These are phyloP conservation scores for Nothobranchius kuhntae DNA, from an alignment of 2,113 vertebrate genomes.

Conservation along the genomic window DNA sequence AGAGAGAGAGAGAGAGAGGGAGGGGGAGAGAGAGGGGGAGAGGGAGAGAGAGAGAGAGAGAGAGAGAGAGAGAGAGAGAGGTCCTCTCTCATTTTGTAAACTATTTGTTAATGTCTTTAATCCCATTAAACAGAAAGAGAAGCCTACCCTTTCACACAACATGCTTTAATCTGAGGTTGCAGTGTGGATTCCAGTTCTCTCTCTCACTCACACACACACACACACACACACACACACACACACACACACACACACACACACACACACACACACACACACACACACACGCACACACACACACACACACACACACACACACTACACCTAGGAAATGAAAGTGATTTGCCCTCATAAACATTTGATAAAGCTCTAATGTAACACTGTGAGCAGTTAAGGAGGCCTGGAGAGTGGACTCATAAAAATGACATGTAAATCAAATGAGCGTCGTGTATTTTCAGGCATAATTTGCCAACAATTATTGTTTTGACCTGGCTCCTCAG, in stretches of 20 bases:
- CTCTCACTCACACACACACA: slow-evolving; percentile 2
- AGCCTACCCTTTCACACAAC: slow-evolving; percentile 52
- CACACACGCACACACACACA: too few relatives aligned
- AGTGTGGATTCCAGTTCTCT: slow-evolving; percentile 18
- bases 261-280: too few relatives aligned
- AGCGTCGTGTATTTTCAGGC: slow-evolving; percentile 57
- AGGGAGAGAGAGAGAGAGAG: slow-evolving; percentile 35
- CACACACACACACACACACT: neutral
- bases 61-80: slow-evolving; percentile 41
- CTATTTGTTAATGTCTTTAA: slow-evolving; percentile 74
- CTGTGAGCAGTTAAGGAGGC: slow-evolving; percentile 33
- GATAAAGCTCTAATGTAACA: slow-evolving; percentile 42
- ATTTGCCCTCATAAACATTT: slow-evolving; percentile 58
- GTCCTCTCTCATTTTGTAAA: slow-evolving; percentile 63
- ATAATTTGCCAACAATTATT: slow-evolving; percentile 71
- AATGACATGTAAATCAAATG: slow-evolving; percentile 72
- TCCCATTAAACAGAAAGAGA: slow-evolving; percentile 66
- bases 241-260: too few relatives aligned
- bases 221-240: slow-evolving; percentile 10
- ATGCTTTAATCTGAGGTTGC: slow-evolving; percentile 49
- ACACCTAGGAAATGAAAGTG: slow-evolving; percentile 45
- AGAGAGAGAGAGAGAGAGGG: slow-evolving; percentile 36
- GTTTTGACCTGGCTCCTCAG: slow-evolving; percentile 71
- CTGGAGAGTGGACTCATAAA: slow-evolving; percentile 43
- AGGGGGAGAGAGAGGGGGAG: slow-evolving; percentile 37